phyloP scores from a whole-genome alignment of 37 sponge, comb jelly and placozoan genomes.

The Cliona cf. orientalis region DNA sequence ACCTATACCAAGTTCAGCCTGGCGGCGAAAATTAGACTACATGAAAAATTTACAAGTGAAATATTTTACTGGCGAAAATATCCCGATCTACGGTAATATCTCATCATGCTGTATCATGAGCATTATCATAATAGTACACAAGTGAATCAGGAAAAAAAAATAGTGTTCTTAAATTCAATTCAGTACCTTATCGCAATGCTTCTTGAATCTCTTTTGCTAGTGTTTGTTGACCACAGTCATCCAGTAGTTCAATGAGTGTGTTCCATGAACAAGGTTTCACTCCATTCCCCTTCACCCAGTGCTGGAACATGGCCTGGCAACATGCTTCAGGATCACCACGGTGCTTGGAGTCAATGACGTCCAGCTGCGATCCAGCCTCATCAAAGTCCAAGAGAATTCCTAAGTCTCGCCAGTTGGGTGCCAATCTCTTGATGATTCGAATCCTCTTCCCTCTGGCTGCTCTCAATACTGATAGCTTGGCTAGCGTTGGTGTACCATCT shows the following conservation, averaged over 20 bases:
- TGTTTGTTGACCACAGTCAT: neutral
- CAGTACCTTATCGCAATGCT: too few relatives aligned
- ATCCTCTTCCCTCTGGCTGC: neutral
- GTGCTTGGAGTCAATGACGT: neutral
- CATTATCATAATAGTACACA: too few relatives aligned
- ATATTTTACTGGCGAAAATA: too few relatives aligned
- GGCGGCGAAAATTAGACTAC: too few relatives aligned
- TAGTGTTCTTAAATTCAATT: too few relatives aligned
- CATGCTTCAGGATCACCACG: neutral
- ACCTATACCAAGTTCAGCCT: too few relatives aligned
- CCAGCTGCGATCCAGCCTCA: neutral
- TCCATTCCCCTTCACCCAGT: conserved; percentile 9
- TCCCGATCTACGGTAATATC: too few relatives aligned
- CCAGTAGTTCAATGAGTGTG: neutral
- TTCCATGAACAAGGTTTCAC: neutral
- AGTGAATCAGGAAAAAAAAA: too few relatives aligned
- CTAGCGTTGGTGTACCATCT: neutral
- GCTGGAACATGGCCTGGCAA: conserved; percentile 2
- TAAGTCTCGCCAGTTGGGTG: neutral
- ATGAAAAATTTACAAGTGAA: too few relatives aligned
- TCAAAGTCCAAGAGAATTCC: conserved; percentile 5
- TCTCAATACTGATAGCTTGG: neutral
- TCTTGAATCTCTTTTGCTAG: neutral
- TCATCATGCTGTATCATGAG: too few relatives aligned
- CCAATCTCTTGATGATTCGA: neutral